phyloP scores from a whole-genome alignment of 1,140 invertebrate genomes.

The Apis dorsata region DNA sequence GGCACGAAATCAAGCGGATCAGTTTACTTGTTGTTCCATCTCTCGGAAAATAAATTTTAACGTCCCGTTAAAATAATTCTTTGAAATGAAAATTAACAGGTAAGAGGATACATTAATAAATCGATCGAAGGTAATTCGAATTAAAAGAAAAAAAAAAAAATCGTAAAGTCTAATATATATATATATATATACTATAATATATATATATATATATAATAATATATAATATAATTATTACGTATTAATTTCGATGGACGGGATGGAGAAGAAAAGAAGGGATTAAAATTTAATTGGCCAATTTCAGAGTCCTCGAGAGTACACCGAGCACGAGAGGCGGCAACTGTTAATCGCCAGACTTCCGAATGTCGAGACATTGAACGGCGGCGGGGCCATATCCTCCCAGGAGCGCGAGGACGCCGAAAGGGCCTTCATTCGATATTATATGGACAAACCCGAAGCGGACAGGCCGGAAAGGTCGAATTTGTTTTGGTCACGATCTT shows the following conservation, averaged over 20 bases:
- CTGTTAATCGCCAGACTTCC: constrained; percentile 92
- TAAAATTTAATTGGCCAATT: constrained; percentile 66
- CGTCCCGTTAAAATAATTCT: background rate
- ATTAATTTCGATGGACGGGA: background rate
- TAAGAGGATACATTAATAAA: background rate
- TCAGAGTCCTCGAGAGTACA: constrained; percentile 87
- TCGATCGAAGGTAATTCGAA: too few species aligned
- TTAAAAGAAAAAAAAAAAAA: too few species aligned
- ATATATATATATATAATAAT: too few species aligned
- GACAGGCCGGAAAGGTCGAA: constrained; percentile 87
- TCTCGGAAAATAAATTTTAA: constrained; percentile 22
- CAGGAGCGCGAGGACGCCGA: constrained; percentile 96
- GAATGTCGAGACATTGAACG: constrained; percentile 91
- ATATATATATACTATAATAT: too few species aligned
- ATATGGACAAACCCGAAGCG: constrained; percentile 91
- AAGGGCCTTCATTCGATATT: constrained; percentile 94
- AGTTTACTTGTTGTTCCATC: background rate
- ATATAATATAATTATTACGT: too few species aligned
- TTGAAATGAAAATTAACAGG: background rate
- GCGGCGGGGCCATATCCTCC: constrained; percentile 89
- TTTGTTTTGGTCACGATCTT: background rate
- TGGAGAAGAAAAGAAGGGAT: background rate
- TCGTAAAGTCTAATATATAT: too few species aligned
- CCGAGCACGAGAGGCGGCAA: constrained; percentile 92
- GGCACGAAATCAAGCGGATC: constrained; percentile 39